Conservation (phyloP, 2,888 invertebrate genomes). For the Andrena haemorrhoa region DNA sequence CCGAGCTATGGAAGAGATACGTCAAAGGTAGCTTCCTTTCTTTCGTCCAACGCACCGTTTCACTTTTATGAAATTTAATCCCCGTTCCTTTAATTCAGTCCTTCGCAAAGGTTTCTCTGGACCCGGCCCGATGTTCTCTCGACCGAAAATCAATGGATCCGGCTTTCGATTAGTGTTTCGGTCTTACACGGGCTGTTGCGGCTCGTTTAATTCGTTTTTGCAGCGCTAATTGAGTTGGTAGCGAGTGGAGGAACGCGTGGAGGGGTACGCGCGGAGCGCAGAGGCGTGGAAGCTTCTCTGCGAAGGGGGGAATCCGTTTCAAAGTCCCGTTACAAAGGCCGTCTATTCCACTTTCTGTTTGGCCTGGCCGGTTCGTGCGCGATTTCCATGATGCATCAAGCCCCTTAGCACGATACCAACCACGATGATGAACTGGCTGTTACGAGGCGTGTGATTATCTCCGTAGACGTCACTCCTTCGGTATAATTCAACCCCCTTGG, state of each 20-base stretch:
- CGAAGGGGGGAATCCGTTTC: slow-evolving; percentile 22
- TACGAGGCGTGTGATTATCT: slow-evolving; percentile 82
- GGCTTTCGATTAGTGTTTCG: slow-evolving; percentile 8
- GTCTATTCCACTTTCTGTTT: slow-evolving; percentile 61
- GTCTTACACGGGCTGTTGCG: slow-evolving; percentile 19
- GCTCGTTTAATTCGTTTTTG: slow-evolving; percentile 61
- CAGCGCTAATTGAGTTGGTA: slow-evolving; percentile 75
- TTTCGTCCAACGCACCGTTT: neutral
- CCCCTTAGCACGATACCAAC: slow-evolving; percentile 77
- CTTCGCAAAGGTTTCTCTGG: neutral
- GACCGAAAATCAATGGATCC: neutral
- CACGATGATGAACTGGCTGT: slow-evolving; percentile 80
- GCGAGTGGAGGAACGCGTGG: slow-evolving; percentile 41
- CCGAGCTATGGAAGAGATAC: neutral
- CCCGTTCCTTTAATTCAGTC: neutral
- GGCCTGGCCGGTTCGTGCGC: slow-evolving; percentile 73
- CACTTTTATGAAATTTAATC: slow-evolving; percentile 27
- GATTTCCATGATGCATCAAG: slow-evolving; percentile 79
- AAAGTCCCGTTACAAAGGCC: slow-evolving; percentile 30
- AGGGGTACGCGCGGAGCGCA: neutral
- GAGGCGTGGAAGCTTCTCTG: slow-evolving; percentile 20
- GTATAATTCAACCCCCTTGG: slow-evolving; percentile 74
- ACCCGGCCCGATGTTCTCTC: neutral
- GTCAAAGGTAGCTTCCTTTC: neutral
- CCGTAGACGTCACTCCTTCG: slow-evolving; percentile 78